phyloP scores from a whole-genome alignment of 2,797 vertebrate genomes.

The Danionella dracula region DNA sequence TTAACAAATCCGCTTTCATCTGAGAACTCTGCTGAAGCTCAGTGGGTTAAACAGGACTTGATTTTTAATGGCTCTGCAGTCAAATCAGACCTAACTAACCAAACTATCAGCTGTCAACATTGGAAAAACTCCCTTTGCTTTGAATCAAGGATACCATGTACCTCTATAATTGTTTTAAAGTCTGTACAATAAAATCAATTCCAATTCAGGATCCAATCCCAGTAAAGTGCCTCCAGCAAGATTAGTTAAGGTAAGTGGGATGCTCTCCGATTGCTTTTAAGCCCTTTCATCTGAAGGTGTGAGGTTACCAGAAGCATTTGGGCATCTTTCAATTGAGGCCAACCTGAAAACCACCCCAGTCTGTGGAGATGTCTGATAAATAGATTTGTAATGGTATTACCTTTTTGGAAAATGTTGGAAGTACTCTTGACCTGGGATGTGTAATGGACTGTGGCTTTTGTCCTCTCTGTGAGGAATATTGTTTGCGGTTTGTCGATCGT shows the following conservation, averaged over 20 bases:
- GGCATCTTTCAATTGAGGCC: conserved; percentile 32
- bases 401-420: not conserved
- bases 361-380: not conserved
- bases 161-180: conserved; percentile 34
- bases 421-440: not conserved
- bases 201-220: conserved; percentile 47
- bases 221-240: conserved; percentile 44
- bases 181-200: conserved; percentile 48
- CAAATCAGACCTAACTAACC: not conserved
- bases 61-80: not conserved
- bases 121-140: conserved; percentile 20
- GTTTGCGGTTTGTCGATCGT: not conserved
- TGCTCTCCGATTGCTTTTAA: conserved; percentile 44
- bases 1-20: conserved; percentile 18
- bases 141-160: conserved; percentile 28
- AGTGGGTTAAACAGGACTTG: conserved; percentile 5
- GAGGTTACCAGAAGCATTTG: conserved; percentile 38
- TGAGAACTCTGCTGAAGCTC: conserved; percentile 1
- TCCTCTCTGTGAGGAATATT: not conserved
- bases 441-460: not conserved
- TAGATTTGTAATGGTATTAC: not conserved
- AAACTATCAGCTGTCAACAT: not conserved
- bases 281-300: conserved; percentile 45
- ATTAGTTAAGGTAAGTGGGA: conserved; percentile 47
- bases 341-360: conserved; percentile 16